Evolutionary conservation across 2,113 vertebrate species (phyloP).

Genomic region (Mesoclemmys tuberculata): DNA sequence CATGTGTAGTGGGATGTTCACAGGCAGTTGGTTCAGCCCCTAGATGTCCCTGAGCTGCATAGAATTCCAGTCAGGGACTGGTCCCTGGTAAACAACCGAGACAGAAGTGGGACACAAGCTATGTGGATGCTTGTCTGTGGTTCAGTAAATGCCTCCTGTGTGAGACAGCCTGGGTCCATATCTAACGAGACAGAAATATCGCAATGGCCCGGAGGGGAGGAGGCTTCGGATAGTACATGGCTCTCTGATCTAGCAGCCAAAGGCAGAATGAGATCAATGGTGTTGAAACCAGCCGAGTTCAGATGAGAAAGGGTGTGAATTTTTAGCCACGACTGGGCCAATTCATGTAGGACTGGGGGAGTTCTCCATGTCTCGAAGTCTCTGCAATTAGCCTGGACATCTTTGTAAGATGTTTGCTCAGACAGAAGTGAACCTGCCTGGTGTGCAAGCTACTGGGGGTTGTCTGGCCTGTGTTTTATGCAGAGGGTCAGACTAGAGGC

Average conservation of each 20-base stretch:
- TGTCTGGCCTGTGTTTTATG: neutral
- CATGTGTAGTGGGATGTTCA: neutral
- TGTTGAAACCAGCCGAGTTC: neutral
- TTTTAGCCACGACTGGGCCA: neutral
- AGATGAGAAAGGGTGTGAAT: neutral
- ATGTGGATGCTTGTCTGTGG: neutral
- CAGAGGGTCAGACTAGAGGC: neutral
- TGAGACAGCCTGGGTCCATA: neutral
- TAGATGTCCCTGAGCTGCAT: neutral
- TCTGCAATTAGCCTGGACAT: neutral
- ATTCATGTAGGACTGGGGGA: neutral
- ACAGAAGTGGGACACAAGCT: neutral
- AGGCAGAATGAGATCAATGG: neutral
- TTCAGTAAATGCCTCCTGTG: neutral
- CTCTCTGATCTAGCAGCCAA: neutral
- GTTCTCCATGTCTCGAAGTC: neutral
- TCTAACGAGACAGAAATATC: neutral
- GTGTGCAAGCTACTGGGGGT: neutral
- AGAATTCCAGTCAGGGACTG: neutral
- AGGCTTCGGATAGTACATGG: neutral
- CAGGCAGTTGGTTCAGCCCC: neutral
- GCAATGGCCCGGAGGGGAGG: neutral
- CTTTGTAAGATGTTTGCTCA: neutral
- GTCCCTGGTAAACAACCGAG: neutral
- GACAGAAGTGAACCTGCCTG: neutral